phyloP scores from a whole-genome alignment of 1,140 invertebrate genomes.

The Paracyclopina nana region DNA sequence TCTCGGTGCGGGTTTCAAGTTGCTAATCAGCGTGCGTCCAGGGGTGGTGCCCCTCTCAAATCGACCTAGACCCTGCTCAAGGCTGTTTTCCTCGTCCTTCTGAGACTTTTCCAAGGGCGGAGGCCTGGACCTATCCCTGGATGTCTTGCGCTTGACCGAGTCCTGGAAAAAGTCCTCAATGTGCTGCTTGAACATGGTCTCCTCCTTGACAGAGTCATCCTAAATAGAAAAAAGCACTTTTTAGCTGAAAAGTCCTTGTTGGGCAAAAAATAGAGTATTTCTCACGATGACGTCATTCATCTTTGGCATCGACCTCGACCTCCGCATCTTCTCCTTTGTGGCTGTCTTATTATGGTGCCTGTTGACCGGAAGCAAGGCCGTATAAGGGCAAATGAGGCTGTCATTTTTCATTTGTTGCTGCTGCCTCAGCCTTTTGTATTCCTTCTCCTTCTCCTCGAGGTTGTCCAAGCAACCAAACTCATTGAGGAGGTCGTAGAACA shows the following conservation, averaged over 20 bases:
- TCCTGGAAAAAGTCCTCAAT: not conserved
- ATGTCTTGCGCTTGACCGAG: not conserved
- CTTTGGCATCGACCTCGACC: constrained; percentile 2
- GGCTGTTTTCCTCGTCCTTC: no score
- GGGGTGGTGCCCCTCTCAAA: not conserved
- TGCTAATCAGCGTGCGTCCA: not conserved
- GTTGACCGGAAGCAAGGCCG: not conserved
- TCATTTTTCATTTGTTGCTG: not conserved
- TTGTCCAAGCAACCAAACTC: not conserved
- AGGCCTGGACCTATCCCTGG: not conserved
- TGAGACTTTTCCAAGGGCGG: no score
- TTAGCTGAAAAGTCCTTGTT: not conserved
- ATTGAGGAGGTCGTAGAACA: not conserved
- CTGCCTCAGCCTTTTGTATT: not conserved
- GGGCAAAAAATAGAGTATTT: not conserved
- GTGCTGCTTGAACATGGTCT: not conserved
- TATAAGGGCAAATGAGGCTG: not conserved
- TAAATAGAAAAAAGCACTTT: not conserved
- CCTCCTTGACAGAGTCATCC: not conserved
- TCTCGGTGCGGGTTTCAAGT: not conserved
- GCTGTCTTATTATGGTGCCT: not conserved
- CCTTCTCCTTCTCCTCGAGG: not conserved
- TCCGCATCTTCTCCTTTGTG: not conserved
- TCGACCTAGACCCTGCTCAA: not conserved
- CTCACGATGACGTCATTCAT: not conserved